Conservation (phyloP, 2,888 invertebrate genomes). For the Campoletis raptor region DNA sequence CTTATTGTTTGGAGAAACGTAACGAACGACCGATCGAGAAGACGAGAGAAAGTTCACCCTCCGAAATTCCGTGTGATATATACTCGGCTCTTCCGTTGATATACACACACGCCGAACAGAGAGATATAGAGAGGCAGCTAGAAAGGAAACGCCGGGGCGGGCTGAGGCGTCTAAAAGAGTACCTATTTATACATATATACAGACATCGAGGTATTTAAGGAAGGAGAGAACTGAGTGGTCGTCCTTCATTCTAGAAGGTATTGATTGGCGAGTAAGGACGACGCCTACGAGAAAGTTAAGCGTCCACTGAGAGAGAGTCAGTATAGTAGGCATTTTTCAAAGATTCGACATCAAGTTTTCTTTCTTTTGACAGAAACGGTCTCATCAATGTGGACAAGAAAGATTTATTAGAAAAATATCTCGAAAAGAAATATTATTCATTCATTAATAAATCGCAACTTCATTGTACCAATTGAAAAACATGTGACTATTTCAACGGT, state of each 20-base stretch:
- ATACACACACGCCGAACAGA: constrained; percentile 27
- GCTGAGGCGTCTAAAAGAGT: no score
- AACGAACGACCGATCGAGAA: constrained; percentile 64
- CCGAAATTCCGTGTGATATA: constrained; percentile 58
- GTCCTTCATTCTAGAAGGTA: constrained; percentile 65
- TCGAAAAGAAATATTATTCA: not conserved
- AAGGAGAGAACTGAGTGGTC: constrained; percentile 32
- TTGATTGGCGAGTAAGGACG: constrained; percentile 56
- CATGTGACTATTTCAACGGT: not conserved
- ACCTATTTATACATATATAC: constrained; percentile 11
- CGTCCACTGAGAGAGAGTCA: not conserved
- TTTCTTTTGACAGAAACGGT: constrained; percentile 41
- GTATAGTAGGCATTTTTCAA: constrained; percentile 31
- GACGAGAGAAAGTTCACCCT: constrained; percentile 61
- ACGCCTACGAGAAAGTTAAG: constrained; percentile 29
- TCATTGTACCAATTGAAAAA: no score
- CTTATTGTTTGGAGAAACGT: constrained; percentile 67
- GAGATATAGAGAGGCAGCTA: not conserved
- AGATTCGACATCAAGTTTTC: constrained; percentile 29
- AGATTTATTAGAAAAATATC: not conserved
- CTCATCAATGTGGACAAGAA: not conserved
- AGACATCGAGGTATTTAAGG: constrained; percentile 48
- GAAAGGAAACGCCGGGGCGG: no score
- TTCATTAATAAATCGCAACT: not conserved
- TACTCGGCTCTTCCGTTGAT: constrained; percentile 40